Base-by-base conservation (phyloP, 2,888 invertebrate species). In the Trissolcus japonicus region DNA sequence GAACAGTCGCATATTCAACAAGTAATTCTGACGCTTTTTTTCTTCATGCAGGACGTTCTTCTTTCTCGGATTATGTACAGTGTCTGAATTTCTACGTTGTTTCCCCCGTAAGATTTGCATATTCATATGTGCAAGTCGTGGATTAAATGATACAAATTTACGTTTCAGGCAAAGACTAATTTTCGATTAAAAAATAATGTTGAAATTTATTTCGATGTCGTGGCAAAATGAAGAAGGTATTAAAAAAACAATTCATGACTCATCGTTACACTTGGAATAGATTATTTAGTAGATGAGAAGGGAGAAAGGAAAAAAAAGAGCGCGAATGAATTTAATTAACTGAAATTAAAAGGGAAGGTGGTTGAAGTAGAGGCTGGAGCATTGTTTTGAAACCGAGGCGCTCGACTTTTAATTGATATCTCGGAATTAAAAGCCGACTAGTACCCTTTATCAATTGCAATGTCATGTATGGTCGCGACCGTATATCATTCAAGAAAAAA, bases 371-470 rank as follows among this genome's bases (percentile, higher is more conserved):
- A 46, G 40, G 14, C 48, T 61, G 41, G 50, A 50, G 56, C 9
- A 35, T 57, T 53, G 71, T 25, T 60, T 73, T 61, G 14, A 56
- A 35, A 43, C 41, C 51, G 51, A 62, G 57, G 51, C 62, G 46
- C 59, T 60, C 16, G 46, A 67, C 35, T 62, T 29, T 4, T 62
- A 56, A 62, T 62, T 67, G 61, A 62, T 62, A 57, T 62, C 16
- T 61, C 41, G 56, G 21, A 53, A 53, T 57, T 54, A 16, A 56
- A 62, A 74, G 53, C 43, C 53, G 72, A 73, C 77, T 73, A 59
- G 72, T 77, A 73, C 68, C 72, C 77, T 71, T 76, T 76, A 62
- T 76, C 66, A 68, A 59, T 54, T 75, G 69, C 62, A 46, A 56
- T 69, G 76, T 65, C 69, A 60, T 55, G 60, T 75, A 69, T 69